Evolutionary conservation across 92 coral and sea anemone species (phyloP), one percentile per base, ranked within the genome.

Genomic region (Phymanthus crucifer): DNA sequence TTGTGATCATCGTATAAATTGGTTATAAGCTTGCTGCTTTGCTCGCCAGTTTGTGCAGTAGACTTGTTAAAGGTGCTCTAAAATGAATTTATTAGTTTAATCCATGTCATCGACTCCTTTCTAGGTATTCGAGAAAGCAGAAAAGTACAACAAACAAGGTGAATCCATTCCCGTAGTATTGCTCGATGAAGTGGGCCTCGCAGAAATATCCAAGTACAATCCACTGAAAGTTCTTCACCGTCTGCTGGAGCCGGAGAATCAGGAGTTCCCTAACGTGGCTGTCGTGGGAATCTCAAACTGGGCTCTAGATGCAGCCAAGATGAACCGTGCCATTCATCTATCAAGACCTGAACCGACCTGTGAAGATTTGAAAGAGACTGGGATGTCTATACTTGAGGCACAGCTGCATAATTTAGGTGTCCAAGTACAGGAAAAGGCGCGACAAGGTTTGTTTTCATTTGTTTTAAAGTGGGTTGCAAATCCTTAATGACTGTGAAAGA

Each of bases 251-350:
- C 99, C 96, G 6, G 94, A 87, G 26, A 91, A 93, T 13, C 87
- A 91, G 27, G 78, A 85, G 34, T 72, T 93, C 37, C 99, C 99
- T 50, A 93, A 95, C 57, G 96, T 95, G 18, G 96, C 98, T 27
- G 99, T 95, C 1, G 99, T 95, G 12, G 99, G 99, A 6, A 93
- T 95, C 35, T 95, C 99, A 35, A 95, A 95, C 90, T 95, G 99
- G 99, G 93, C 99, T 1, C 72, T 95, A 46, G 99, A 95, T 81
- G 98, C 99, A 10, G 99, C 99, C 23, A 95, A 95, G 84, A 95
- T 95, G 99, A 95, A 95, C 88, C 90, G 99, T 70, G 99, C 99
- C 33, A 91, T 95, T 66, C 99, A 95, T 58, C 90, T 95, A 26
- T 95, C 99, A 52, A 92, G 99, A 40, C 99, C 99, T 66, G 98